Conservation (phyloP, 2,113 vertebrate genomes). For the Chroicocephalus ridibundus region DNA sequence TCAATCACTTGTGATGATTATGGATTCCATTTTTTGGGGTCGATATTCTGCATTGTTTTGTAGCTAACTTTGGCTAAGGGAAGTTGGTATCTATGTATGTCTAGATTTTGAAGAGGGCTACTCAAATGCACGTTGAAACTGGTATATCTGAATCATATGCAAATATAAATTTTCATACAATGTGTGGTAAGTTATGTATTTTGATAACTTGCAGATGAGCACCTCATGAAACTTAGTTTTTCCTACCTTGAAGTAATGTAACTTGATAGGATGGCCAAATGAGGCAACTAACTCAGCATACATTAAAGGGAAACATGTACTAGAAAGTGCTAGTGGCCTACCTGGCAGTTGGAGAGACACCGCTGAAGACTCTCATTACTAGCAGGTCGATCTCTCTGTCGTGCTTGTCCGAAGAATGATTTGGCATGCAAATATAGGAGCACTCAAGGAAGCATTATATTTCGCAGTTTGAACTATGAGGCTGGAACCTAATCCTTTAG, state of each 20-base stretch:
- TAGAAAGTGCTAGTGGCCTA: neutral
- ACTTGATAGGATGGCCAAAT: neutral
- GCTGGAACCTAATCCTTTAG: neutral
- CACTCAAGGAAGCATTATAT: neutral
- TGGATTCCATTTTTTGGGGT: neutral
- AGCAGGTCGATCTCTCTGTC: neutral
- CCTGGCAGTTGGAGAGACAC: neutral
- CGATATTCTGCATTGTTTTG: neutral
- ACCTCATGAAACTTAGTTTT: neutral
- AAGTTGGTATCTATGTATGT: neutral
- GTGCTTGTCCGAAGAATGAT: neutral
- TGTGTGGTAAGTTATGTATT: neutral
- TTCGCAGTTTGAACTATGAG: neutral
- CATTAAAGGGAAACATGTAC: neutral
- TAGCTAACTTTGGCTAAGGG: neutral
- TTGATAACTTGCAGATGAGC: neutral
- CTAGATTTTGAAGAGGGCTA: neutral
- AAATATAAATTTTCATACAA: neutral
- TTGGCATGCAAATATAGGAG: neutral
- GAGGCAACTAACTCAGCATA: neutral
- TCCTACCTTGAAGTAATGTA: neutral
- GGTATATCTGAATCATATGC: neutral
- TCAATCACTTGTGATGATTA: neutral
- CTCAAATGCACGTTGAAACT: neutral
- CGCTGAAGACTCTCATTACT: neutral